A percentile compares a stretch with the other conserved stretches of the same genome.
These are phyloP conservation scores for Melanerpes formicivorus DNA, from an alignment of 2,113 vertebrate species.

Conservation along the genomic window DNA sequence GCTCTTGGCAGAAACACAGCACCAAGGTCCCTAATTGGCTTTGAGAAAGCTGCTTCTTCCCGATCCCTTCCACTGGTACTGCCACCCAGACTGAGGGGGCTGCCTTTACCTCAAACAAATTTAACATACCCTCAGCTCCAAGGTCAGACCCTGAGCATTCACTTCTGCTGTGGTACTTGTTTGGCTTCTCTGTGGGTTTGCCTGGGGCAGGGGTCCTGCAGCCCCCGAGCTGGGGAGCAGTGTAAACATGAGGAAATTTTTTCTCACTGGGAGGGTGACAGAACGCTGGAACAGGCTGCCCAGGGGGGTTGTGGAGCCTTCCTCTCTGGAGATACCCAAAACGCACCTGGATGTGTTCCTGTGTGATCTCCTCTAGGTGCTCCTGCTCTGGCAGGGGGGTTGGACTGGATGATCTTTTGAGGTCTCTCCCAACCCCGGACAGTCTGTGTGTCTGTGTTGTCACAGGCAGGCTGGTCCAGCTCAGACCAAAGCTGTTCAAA, in stretches of 20 bases:
- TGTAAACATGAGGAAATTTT: no score
- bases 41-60: not conserved
- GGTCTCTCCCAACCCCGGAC: no score
- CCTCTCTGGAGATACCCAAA: no score
- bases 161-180: not conserved
- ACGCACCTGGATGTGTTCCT: no score
- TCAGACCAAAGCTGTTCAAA: not conserved
- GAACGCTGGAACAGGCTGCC: no score
- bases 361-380: no score
- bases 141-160: not conserved
- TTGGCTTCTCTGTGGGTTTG: not conserved
- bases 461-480: fast-evolving
- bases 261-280: no score
- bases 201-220: fast-evolving
- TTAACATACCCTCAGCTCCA: not conserved
- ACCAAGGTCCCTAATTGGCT: not conserved
- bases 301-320: no score
- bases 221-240: not conserved
- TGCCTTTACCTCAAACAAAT: fast-evolving
- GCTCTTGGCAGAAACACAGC: not conserved
- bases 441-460: no score
- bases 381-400: no score
- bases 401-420: no score
- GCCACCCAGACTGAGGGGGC: not conserved
- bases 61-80: fast-evolving